Conservation (phyloP, 2,888 invertebrate genomes). For the Phasia obesa region DNA sequence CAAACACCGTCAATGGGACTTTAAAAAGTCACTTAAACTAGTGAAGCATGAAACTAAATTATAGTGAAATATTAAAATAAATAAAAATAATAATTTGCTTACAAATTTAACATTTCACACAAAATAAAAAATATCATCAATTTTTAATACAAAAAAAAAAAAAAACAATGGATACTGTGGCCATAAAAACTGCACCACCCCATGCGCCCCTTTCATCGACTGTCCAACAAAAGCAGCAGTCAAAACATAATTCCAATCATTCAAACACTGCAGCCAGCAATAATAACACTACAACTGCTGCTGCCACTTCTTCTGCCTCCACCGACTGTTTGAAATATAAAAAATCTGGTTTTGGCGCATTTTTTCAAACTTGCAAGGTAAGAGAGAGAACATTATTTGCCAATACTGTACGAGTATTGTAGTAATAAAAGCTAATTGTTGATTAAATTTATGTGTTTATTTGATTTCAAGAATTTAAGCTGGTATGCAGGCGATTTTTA, state of each 20-base stretch:
- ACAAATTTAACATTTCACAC: neutral
- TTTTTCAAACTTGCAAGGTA: conserved; percentile 83
- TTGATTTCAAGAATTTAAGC: conserved; percentile 11
- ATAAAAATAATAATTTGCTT: conserved; percentile 23
- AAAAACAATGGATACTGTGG: conserved; percentile 78
- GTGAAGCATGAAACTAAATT: conserved; percentile 56
- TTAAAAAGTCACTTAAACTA: conserved; percentile 32
- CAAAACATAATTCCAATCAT: conserved; percentile 58
- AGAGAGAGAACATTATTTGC: conserved; percentile 67
- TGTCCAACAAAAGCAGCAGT: conserved; percentile 72
- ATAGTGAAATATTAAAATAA: conserved; percentile 4
- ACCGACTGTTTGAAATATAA: conserved; percentile 71
- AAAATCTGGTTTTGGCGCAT: conserved; percentile 80
- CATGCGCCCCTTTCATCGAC: conserved; percentile 78
- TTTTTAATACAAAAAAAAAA: neutral
- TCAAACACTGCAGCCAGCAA: conserved; percentile 5
- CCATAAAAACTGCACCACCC: conserved; percentile 79
- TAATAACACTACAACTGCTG: conserved; percentile 7
- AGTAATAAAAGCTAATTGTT: neutral
- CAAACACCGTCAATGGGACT: conserved; percentile 18
- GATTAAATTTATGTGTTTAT: conserved; percentile 35
- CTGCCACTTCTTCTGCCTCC: conserved; percentile 26
- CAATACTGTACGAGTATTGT: neutral
- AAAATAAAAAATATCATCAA: neutral
- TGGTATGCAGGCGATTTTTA: neutral